phyloP scores from a whole-genome alignment of 2,888 invertebrate species.

The Andricus curvator region DNA sequence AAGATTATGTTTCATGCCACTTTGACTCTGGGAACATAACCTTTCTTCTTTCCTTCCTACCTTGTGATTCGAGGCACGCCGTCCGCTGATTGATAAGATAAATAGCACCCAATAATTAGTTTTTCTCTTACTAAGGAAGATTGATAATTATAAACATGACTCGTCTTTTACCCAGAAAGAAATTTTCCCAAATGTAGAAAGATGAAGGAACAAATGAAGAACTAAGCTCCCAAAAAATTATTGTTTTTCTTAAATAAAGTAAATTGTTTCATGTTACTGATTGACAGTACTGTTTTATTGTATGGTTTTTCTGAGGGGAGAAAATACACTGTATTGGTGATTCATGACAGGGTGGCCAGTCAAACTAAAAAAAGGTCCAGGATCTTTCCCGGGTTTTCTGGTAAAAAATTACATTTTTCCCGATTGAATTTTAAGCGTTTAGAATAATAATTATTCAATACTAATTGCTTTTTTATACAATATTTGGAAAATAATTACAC shows the following conservation, averaged over 20 bases:
- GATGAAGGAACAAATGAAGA: constrained; percentile 9
- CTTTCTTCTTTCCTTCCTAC: constrained; percentile 30
- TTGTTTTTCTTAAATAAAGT: background rate
- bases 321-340: background rate
- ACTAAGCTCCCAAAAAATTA: background rate
- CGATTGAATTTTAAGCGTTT: no score
- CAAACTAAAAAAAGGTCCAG: no score
- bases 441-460: no score
- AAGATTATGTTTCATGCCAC: constrained; percentile 71
- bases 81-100: constrained; percentile 37
- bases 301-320: background rate
- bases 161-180: background rate
- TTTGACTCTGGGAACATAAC: constrained; percentile 51
- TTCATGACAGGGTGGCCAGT: no score
- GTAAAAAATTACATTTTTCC: no score
- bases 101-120: constrained; percentile 35
- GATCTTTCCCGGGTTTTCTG: no score
- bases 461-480: no score
- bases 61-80: constrained; percentile 34
- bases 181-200: constrained; percentile 15
- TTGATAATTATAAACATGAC: constrained; percentile 38
- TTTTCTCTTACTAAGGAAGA: constrained; percentile 29
- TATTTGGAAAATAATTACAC: no score
- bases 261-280: background rate
- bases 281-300: background rate